Evolutionary conservation across 1,140 invertebrate genomes (phyloP).

Genomic region (Mamestra configurata): DNA sequence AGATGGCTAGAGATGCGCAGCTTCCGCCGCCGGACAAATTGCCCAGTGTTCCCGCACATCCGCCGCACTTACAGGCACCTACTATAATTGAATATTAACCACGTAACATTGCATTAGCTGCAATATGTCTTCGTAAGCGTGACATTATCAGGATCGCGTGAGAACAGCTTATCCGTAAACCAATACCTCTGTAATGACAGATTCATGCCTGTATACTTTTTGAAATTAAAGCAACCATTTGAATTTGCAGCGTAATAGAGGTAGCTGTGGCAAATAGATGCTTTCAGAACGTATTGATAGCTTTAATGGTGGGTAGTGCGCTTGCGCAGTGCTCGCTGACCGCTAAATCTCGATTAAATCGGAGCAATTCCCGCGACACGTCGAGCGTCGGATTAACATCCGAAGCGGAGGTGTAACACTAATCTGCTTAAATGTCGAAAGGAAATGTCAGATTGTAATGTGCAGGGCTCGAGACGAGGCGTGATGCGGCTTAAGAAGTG

Average conservation of each 20-base stretch:
- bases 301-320: conserved; percentile 15
- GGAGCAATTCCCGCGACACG: conserved; percentile 82
- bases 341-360: conserved; percentile 82
- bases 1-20: conserved; percentile 67
- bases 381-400: conserved; percentile 85
- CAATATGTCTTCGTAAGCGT: conserved; percentile 38
- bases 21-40: conserved; percentile 72
- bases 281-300: conserved; percentile 34
- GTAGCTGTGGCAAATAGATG: conserved; percentile 24
- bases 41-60: conserved; percentile 58
- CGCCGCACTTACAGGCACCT: conserved; percentile 53
- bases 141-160: conserved; percentile 30
- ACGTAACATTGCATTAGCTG: conserved; percentile 46
- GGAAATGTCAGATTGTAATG: conserved; percentile 87
- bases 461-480: conserved; percentile 76
- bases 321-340: conserved; percentile 64
- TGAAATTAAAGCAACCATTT: conserved; percentile 11
- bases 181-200: conserved; percentile 40
- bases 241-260: conserved; percentile 31
- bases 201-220: conserved; percentile 18
- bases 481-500: conserved; percentile 78
- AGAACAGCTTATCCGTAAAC: conserved; percentile 36
- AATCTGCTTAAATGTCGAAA: conserved; percentile 87
- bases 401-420: conserved; percentile 83
- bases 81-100: conserved; percentile 44